These are phyloP conservation scores for Mesorhabditis belari DNA, from an alignment of 2,888 invertebrate species.

Conservation along the genomic window DNA sequence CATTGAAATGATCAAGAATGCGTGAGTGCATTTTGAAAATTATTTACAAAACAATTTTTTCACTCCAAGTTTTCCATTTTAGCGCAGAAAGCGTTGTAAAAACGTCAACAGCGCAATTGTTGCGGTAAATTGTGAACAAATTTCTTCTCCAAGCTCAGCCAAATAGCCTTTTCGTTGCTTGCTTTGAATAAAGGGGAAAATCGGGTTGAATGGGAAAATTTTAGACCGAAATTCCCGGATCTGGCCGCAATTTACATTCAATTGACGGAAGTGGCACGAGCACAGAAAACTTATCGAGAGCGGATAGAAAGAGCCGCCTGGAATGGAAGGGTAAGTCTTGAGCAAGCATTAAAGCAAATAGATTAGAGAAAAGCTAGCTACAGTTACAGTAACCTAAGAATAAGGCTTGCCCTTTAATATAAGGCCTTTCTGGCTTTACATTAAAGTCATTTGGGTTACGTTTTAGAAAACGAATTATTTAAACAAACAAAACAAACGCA, in stretches of 20 bases:
- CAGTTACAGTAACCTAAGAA: too few relatives aligned
- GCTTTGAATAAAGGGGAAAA: neutral
- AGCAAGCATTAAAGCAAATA: neutral
- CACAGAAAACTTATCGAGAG: slow-evolving; percentile 37
- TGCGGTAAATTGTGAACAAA: too few relatives aligned
- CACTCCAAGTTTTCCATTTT: neutral
- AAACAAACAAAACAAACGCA: too few relatives aligned
- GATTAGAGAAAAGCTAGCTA: neutral
- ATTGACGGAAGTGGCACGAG: slow-evolving; percentile 30
- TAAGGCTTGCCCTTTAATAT: too few relatives aligned
- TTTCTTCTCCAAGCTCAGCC: too few relatives aligned
- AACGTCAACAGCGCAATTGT: too few relatives aligned
- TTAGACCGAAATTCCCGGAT: slow-evolving; percentile 30
- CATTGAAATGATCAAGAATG: neutral
- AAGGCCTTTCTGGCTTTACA: too few relatives aligned
- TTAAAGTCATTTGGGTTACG: too few relatives aligned
- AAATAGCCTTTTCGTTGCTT: neutral
- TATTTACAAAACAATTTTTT: neutral
- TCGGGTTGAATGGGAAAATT: too few relatives aligned
- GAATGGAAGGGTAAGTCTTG: slow-evolving; percentile 10
- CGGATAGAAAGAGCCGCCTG: slow-evolving; percentile 26
- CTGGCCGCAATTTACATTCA: slow-evolving; percentile 29
- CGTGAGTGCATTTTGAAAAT: neutral
- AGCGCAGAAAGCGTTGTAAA: too few relatives aligned
- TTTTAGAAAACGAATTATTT: too few relatives aligned